phyloP scores from a whole-genome alignment of 2,113 vertebrate species.

The Oostethus manadensis region DNA sequence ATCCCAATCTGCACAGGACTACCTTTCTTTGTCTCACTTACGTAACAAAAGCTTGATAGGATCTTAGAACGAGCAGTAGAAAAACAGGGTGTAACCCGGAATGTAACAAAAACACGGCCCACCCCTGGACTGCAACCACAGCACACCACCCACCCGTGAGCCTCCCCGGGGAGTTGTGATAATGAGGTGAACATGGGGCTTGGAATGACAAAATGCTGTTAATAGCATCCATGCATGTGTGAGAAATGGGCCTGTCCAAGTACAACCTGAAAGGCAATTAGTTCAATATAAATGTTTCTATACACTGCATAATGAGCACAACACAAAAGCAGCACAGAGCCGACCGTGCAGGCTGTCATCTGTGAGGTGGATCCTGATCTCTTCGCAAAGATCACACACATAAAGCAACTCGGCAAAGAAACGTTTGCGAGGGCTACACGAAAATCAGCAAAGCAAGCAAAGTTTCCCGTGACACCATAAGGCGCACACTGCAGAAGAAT shows the following conservation, averaged over 20 bases:
- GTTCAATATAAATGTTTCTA: slow-evolving; percentile 1
- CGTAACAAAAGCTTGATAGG: slow-evolving; percentile 57
- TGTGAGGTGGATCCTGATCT: neutral
- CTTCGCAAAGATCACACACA: neutral
- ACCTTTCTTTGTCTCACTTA: slow-evolving; percentile 24
- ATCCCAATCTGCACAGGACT: neutral
- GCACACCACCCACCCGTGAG: slow-evolving; percentile 16
- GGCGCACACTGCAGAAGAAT: no score
- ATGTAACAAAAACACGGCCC: slow-evolving; percentile 59
- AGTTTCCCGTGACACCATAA: no score
- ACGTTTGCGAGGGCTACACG: neutral
- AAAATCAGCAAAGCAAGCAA: no score
- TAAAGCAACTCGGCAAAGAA: neutral
- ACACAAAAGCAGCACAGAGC: neutral
- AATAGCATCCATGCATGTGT: slow-evolving; percentile 22
- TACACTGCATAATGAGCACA: neutral
- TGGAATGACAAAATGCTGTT: slow-evolving; percentile 29
- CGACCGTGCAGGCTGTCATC: neutral
- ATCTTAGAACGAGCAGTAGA: slow-evolving; percentile 46
- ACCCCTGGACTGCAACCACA: slow-evolving; percentile 20
- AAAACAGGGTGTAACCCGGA: slow-evolving; percentile 68
- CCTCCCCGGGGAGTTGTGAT: slow-evolving; percentile 19
- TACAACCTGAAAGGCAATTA: neutral
- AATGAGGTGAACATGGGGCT: slow-evolving; percentile 17
- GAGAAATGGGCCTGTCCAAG: neutral